phyloP scores from a whole-genome alignment of 1,140 invertebrate species.

The Galleria mellonella region DNA sequence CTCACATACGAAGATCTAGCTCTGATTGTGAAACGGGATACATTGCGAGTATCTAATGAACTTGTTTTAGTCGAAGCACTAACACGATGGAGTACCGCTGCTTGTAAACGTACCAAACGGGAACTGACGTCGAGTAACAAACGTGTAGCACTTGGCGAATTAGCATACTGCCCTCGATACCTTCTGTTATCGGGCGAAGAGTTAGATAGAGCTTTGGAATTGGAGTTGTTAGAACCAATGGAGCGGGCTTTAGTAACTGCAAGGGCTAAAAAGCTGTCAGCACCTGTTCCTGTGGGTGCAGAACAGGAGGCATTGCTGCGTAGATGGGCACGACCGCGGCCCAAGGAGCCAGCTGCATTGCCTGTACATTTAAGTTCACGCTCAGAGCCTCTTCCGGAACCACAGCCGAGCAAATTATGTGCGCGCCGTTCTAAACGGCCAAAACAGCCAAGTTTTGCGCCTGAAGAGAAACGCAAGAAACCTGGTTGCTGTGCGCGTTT shows the following conservation, averaged over 20 bases:
- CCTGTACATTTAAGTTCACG: constrained; percentile 51
- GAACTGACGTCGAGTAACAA: constrained; percentile 78
- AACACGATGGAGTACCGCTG: constrained; percentile 79
- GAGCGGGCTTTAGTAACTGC: constrained; percentile 55
- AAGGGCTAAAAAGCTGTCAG: constrained; percentile 46
- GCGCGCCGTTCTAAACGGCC: constrained; percentile 48
- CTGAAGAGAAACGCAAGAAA: constrained; percentile 44
- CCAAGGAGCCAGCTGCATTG: constrained; percentile 45
- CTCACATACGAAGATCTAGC: constrained; percentile 76
- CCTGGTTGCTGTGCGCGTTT: constrained; percentile 62
- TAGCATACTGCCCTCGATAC: constrained; percentile 80
- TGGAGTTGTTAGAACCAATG: constrained; percentile 60
- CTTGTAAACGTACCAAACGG: constrained; percentile 78
- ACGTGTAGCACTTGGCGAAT: constrained; percentile 77
- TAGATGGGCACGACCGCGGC: constrained; percentile 52
- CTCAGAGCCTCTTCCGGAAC: constrained; percentile 43
- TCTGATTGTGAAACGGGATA: constrained; percentile 78
- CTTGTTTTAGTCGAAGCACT: constrained; percentile 76
- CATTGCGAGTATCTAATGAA: constrained; percentile 75
- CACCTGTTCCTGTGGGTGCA: constrained; percentile 54
- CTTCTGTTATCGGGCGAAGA: constrained; percentile 78
- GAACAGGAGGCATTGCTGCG: constrained; percentile 57
- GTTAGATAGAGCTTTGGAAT: constrained; percentile 64
- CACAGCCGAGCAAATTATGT: constrained; percentile 49
- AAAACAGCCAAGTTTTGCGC: constrained; percentile 57